Base-by-base conservation (phyloP, 2,113 vertebrate genomes). In the Columbina picui region DNA sequence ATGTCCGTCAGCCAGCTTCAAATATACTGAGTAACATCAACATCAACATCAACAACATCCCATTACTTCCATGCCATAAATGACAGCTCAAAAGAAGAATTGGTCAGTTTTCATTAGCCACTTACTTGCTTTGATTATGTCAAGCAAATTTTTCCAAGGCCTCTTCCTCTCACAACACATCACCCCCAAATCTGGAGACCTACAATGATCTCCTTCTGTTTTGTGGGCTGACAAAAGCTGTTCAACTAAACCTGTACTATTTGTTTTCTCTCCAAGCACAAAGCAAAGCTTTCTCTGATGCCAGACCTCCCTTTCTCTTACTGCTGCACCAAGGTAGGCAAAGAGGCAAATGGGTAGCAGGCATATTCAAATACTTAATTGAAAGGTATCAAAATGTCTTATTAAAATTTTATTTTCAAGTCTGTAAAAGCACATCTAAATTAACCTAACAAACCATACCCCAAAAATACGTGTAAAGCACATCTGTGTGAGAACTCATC, bases 1-100 rank as follows among this genome's bases (percentile, higher is more conserved):
- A 0, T 30, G 5, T 47, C 29, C 5, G 20, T 88, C 3, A 2
- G 38, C 23, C 3, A 1, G 25, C 49, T 87, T 26, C n/a, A 59
- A 38, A 74, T 39, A 45, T 3, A 47, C 29, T 14, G 6, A 92
- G n/a, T n/a, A n/a, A n/a, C n/a, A n/a, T n/a, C n/a, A n/a, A n/a
- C n/a, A n/a, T n/a, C n/a, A n/a, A n/a, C n/a, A n/a, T n/a, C n/a
- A n/a, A n/a, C 13, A 20, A 13, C 26, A 26, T 34, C 22, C 2
- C 5, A 67, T 83, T 83, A 22, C 43, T 21, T 38, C 39, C 17
- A 5, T 64, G n/a, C 21, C 50, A 49, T 36, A 89, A 87, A 56
- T 22, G 12, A 68, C 26, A 67, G 14, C 29, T 68, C 56, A 60
- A 45, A 87, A 67, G 50, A 77, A 78, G 30, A 73, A 70, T 1